Conservation (phyloP, 2,113 vertebrate genomes). For the Donacobius atricapilla region DNA sequence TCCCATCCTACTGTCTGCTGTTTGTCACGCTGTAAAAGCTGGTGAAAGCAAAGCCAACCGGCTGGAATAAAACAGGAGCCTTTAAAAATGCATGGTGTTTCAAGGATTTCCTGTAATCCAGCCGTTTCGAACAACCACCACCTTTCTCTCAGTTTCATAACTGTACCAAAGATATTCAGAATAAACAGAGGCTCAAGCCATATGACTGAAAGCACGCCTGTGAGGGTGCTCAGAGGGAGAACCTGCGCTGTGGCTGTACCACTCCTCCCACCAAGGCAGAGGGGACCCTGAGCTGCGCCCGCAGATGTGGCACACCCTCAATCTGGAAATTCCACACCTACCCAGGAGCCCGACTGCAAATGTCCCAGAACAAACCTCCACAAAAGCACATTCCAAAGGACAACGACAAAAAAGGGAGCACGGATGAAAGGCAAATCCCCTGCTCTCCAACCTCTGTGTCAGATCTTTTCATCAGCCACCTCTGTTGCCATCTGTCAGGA, state of each 20-base stretch:
- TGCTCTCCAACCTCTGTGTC: neutral
- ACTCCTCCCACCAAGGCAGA: neutral
- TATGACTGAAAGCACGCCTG: neutral
- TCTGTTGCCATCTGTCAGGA: neutral
- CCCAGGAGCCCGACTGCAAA: neutral
- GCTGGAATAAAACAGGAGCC: neutral
- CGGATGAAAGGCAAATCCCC: neutral
- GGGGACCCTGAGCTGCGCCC: rapidly evolving
- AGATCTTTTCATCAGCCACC: neutral
- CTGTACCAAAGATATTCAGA: neutral
- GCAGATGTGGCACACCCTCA: rapidly evolving
- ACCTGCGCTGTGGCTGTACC: neutral
- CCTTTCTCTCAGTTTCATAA: neutral
- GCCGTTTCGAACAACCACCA: neutral
- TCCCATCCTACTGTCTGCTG: neutral
- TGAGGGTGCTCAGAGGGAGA: neutral
- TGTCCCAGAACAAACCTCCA: neutral
- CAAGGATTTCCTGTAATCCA: neutral
- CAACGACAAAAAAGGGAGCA: neutral
- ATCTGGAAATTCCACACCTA: neutral
- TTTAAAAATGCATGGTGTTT: neutral
- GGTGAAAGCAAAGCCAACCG: neutral
- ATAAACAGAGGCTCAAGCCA: neutral
- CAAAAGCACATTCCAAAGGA: neutral
- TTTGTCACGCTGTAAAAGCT: neutral